Base-by-base conservation (phyloP, 2,797 vertebrate species). In the Amazonetta brasiliensis region DNA sequence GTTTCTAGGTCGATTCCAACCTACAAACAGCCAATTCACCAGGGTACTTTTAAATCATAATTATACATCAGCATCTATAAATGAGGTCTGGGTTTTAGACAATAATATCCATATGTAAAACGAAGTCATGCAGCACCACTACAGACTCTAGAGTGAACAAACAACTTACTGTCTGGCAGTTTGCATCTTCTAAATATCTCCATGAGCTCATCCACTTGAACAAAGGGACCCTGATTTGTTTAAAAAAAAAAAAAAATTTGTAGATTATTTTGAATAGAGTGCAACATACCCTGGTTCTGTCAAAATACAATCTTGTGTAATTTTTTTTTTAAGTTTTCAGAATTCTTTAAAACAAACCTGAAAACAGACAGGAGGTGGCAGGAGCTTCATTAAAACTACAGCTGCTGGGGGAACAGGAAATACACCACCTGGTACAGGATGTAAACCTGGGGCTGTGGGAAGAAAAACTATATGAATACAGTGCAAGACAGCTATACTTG, bases 131-230 rank as follows among this genome's bases (percentile, higher is more conserved):
- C 60, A 77, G 86, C 64, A 62, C 54, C 39, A 22, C 54, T 66
- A 66, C 41, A 86, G 82, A 14, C 77, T 79, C 63, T 62, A 84
- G 71, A 80, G 74, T 1, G 5, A 92, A 95, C 87, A 95, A 83
- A 21, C 39, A 35, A 99, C 99, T 98, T 98, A 99, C 99, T 99
- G 37, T 99, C 99, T 96, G 99, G 99, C 96, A 99, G 98, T 94
- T 98, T 99, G 97, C 99, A 99, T 98, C 99, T 99, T 98, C 99
- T 98, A 84, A 99, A 99, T 94, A 98, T 98, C 97, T 99, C 99
- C 98, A 99, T 99, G 95, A 99, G 97, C 97, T 99, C 99, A 98
- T 99, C 99, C 95, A 99, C 99, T 98, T 99, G 99, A 83, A 99
- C 99, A 98, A 99, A 99, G 23, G 99, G 99, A 96, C 99, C 99